These are phyloP conservation scores for Sylvilagus floridanus DNA, from an alignment of 2,797 vertebrate genomes.

Conservation along the genomic window DNA sequence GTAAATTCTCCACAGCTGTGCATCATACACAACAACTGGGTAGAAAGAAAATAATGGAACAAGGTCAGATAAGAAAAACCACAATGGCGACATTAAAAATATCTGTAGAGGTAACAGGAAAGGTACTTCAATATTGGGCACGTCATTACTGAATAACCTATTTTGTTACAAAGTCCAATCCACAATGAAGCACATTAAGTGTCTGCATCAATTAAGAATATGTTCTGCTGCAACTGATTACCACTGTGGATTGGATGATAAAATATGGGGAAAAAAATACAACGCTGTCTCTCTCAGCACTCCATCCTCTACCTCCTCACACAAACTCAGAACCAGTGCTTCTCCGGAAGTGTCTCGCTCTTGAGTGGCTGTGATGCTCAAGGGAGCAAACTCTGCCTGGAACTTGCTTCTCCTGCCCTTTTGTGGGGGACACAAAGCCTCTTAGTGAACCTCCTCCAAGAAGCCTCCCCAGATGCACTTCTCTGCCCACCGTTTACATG, in stretches of 20 bases:
- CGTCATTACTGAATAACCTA: neutral
- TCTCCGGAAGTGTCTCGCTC: neutral
- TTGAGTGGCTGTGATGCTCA: neutral
- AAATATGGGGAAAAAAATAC: constrained; percentile 18
- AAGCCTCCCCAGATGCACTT: neutral
- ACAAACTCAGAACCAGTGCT: neutral
- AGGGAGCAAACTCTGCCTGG: neutral
- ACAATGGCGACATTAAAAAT: neutral
- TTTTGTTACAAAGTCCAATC: constrained; percentile 31
- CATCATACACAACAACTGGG: neutral
- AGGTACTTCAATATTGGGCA: neutral
- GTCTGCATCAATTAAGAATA: neutral
- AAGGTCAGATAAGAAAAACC: neutral
- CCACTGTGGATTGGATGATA: neutral
- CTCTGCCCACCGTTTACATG: neutral
- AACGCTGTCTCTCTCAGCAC: neutral
- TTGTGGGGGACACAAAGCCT: neutral
- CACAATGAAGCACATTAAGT: neutral
- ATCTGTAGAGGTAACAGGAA: neutral
- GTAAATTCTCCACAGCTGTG: neutral
- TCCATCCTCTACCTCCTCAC: neutral
- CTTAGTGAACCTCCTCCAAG: neutral
- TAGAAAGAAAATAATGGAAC: neutral
- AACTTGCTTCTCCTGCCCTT: neutral
- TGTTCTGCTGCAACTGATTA: neutral